These are phyloP conservation scores for Pimpla rufipes DNA, from an alignment of 2,888 invertebrate species.

Conservation along the genomic window DNA sequence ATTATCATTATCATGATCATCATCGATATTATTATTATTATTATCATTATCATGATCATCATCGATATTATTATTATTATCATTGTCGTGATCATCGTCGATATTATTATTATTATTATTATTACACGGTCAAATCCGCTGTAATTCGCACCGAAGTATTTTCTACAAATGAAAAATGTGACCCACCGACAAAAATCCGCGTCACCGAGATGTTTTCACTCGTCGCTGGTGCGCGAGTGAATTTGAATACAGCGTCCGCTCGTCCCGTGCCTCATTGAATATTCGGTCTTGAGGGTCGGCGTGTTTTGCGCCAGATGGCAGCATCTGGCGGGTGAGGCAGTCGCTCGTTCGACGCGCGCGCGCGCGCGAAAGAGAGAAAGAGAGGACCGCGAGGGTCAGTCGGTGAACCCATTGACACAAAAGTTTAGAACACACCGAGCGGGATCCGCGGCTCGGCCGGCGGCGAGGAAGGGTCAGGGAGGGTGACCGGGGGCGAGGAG, in stretches of 20 bases:
- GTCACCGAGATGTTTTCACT: neutral
- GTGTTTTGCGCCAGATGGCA: constrained; percentile 77
- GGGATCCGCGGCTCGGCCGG: too few relatives aligned
- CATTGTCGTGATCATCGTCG: too few relatives aligned
- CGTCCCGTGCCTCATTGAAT: neutral
- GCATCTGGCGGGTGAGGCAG: constrained; percentile 80
- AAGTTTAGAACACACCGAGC: constrained; percentile 45
- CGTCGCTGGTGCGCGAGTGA: neutral
- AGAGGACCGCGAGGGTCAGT: neutral
- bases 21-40: too few relatives aligned
- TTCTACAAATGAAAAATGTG: too few relatives aligned
- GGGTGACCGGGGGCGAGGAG: neutral
- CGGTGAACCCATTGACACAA: constrained; percentile 18
- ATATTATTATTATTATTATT: too few relatives aligned
- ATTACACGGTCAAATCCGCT: too few relatives aligned
- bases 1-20: too few relatives aligned
- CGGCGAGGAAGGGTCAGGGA: neutral
- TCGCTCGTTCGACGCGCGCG: constrained; percentile 8
- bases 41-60: too few relatives aligned
- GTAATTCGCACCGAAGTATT: too few relatives aligned
- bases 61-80: too few relatives aligned
- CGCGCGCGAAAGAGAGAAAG: constrained; percentile 19
- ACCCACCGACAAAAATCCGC: too few relatives aligned
- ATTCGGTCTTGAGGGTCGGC: constrained; percentile 25
- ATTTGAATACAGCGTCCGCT: neutral